These are phyloP conservation scores for Myopa testacea DNA, from an alignment of 2,888 invertebrate genomes.

Conservation along the genomic window DNA sequence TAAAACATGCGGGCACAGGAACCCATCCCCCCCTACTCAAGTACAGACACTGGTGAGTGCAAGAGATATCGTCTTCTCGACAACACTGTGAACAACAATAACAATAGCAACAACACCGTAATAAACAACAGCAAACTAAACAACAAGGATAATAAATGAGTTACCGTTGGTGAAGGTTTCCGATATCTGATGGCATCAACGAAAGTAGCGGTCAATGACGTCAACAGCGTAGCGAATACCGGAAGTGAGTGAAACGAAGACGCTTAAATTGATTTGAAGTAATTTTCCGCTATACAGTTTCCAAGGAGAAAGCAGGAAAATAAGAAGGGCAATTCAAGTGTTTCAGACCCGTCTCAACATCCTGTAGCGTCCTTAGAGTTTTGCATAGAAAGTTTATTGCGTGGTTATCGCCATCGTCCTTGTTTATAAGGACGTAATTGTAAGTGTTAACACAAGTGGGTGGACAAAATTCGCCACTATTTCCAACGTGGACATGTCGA, in stretches of 20 bases:
- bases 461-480: conserved; percentile 14
- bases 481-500: conserved; percentile 5
- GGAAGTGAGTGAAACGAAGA: background rate
- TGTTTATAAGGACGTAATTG: conserved; percentile 6
- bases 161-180: background rate
- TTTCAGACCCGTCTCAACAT: conserved; percentile 7
- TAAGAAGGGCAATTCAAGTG: too few species aligned
- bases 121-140: background rate
- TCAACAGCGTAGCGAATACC: background rate
- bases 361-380: background rate
- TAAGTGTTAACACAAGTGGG: conserved; percentile 18
- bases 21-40: too few species aligned
- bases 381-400: background rate
- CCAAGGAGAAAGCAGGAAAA: too few species aligned
- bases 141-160: background rate
- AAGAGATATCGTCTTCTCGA: background rate
- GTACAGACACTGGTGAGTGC: too few species aligned
- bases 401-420: background rate
- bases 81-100: background rate
- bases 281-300: too few species aligned
- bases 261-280: conserved; percentile 7
- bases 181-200: background rate
- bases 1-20: too few species aligned
- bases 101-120: background rate
- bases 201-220: too few species aligned